Evolutionary conservation across 64 coral and sea anemone species (phyloP).

Genomic region (Dendronephthya gigantea): DNA sequence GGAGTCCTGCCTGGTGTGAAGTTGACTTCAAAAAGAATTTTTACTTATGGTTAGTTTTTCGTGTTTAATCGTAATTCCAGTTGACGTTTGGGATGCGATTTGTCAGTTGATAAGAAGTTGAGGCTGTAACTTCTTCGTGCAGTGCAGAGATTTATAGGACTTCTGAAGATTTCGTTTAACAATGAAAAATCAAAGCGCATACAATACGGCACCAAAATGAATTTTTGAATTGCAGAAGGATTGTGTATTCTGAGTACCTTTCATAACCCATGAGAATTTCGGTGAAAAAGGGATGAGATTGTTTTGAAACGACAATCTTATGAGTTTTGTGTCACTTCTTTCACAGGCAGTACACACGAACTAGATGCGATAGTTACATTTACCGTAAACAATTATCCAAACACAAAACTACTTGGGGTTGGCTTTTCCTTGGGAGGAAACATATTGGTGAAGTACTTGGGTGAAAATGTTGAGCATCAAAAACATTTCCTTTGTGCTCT

Average conservation of each 20-base stretch:
- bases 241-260: too few species aligned
- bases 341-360: conserved; percentile 71
- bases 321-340: background rate
- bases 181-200: too few species aligned
- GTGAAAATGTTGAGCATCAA: conserved; percentile 58
- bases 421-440: conserved; percentile 95
- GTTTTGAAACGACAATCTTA: background rate
- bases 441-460: conserved; percentile 80
- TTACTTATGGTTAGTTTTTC: conserved; percentile 71
- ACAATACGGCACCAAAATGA: too few species aligned
- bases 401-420: conserved; percentile 55
- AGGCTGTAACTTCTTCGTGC: too few species aligned
- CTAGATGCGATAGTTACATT: conserved; percentile 63
- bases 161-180: too few species aligned
- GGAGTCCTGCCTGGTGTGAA: conserved; percentile 46
- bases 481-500: conserved; percentile 68
- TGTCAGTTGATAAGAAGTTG: background rate
- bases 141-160: too few species aligned
- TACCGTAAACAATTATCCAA: conserved; percentile 40
- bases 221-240: too few species aligned
- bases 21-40: conserved; percentile 78
- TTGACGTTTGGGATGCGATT: background rate
- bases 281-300: too few species aligned
- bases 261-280: too few species aligned
- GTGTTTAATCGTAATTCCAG: background rate